A percentile compares a stretch with the other conserved stretches of the same genome.
Evolutionary conservation across 2,113 vertebrate genomes (phyloP).

Genomic region (Malurus elegans): DNA sequence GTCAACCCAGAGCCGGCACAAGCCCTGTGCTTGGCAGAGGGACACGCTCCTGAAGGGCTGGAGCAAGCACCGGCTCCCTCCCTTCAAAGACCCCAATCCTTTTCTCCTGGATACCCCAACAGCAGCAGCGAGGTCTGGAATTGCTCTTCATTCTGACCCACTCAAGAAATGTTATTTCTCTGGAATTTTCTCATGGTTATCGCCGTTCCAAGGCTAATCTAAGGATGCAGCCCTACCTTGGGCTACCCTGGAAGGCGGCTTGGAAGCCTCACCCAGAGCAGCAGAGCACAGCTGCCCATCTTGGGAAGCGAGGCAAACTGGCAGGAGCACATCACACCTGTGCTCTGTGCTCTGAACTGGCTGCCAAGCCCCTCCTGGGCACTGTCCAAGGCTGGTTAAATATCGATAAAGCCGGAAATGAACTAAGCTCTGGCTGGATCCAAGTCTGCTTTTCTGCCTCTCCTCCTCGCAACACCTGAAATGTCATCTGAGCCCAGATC

Average conservation of each 20-base stretch:
- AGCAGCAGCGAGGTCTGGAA: background rate
- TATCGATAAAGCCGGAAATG: slow-evolving; percentile 62
- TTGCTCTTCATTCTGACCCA: background rate
- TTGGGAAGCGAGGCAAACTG: slow-evolving; percentile 55
- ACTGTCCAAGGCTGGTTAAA: slow-evolving; percentile 54
- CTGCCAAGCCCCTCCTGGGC: slow-evolving; percentile 51
- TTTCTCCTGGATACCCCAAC: background rate
- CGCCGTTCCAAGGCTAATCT: slow-evolving; percentile 24
- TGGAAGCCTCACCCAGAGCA: background rate
- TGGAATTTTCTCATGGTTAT: background rate
- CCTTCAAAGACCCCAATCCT: background rate
- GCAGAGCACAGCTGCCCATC: slow-evolving; percentile 54
- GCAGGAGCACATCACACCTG: slow-evolving; percentile 52
- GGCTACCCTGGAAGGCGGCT: slow-evolving; percentile 52
- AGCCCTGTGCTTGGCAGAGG: slow-evolving; percentile 29
- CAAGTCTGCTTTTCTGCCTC: slow-evolving; percentile 42
- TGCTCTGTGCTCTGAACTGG: slow-evolving; percentile 50
- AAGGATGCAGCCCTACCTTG: slow-evolving; percentile 44
- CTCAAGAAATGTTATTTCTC: background rate
- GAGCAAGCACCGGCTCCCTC: background rate
- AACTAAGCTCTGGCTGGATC: slow-evolving; percentile 14
- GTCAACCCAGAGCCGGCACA: slow-evolving; percentile 45
- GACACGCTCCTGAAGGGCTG: background rate
- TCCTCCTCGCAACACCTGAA: slow-evolving; percentile 37
- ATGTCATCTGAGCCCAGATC: slow-evolving; percentile 44